Conservation (phyloP, 2,797 vertebrate species). For the Spondyliosoma cantharus region DNA sequence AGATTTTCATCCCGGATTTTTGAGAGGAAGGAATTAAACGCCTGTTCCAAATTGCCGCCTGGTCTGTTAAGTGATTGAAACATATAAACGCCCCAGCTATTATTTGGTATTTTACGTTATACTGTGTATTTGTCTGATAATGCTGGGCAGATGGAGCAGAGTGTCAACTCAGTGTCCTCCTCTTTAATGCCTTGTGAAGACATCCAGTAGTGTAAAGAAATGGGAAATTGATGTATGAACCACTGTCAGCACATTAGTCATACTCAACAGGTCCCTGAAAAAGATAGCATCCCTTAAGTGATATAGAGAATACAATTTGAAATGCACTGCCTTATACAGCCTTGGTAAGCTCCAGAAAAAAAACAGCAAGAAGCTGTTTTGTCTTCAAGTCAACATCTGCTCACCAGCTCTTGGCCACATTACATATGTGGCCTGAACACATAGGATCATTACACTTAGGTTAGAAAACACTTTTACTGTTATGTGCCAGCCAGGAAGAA, state of each 20-base stretch:
- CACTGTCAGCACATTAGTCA: constrained; percentile 36
- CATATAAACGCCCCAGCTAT: too few relatives aligned
- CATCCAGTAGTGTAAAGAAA: not conserved
- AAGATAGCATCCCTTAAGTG: constrained; percentile 9
- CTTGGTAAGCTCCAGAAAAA: not conserved
- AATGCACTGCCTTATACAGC: not conserved
- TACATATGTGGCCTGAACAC: not conserved
- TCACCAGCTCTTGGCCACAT: not conserved
- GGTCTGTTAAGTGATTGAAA: too few relatives aligned
- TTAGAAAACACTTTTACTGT: not conserved
- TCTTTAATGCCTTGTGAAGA: not conserved
- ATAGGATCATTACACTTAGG: not conserved
- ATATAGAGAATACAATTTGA: not conserved
- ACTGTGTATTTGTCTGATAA: constrained; percentile 8
- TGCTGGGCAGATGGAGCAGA: not conserved
- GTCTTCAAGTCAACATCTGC: not conserved
- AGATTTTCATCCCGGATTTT: too few relatives aligned
- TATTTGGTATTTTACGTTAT: not conserved
- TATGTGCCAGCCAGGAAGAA: not conserved
- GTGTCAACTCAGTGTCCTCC: not conserved
- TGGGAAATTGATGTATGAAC: constrained; percentile 16
- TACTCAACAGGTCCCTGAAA: not conserved
- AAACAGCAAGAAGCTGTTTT: too few relatives aligned
- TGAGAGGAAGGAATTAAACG: too few relatives aligned
- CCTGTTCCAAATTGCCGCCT: too few relatives aligned